Conservation (phyloP, 1,140 invertebrate species). For the Ceratosolen solmsi region DNA sequence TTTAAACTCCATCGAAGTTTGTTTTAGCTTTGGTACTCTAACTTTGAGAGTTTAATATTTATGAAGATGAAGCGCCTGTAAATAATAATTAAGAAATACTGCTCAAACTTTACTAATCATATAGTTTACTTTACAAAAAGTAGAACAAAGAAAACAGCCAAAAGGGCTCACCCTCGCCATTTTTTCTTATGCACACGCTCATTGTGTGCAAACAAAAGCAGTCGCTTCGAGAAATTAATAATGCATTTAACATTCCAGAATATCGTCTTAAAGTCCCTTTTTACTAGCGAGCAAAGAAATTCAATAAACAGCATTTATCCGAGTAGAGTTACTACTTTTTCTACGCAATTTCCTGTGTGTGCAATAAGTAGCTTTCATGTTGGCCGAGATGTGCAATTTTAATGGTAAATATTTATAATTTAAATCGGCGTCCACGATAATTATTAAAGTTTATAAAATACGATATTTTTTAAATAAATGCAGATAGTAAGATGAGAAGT, state of each 20-base stretch:
- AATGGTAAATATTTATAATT: too few relatives aligned
- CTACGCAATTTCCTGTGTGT: background rate
- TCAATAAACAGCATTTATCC: constrained; percentile 37
- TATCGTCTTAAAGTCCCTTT: constrained; percentile 23
- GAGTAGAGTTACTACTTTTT: constrained; percentile 6
- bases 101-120: constrained; percentile 39
- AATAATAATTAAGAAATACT: constrained; percentile 47
- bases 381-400: too few relatives aligned
- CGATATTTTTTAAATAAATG: too few relatives aligned
- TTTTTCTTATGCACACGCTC: background rate
- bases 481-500: too few relatives aligned
- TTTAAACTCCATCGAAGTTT: constrained; percentile 39
- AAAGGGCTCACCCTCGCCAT: background rate
- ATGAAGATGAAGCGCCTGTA: constrained; percentile 34
- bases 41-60: constrained; percentile 43
- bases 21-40: background rate
- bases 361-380: too few relatives aligned
- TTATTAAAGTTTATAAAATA: too few relatives aligned
- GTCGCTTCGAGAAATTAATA: constrained; percentile 29
- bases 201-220: constrained; percentile 13
- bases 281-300: constrained; percentile 3
- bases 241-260: constrained; percentile 33
- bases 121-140: background rate
- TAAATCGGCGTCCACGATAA: too few relatives aligned
- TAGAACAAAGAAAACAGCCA: background rate